Conservation (phyloP, 1,140 invertebrate genomes). For the Agrilus planipennis region DNA sequence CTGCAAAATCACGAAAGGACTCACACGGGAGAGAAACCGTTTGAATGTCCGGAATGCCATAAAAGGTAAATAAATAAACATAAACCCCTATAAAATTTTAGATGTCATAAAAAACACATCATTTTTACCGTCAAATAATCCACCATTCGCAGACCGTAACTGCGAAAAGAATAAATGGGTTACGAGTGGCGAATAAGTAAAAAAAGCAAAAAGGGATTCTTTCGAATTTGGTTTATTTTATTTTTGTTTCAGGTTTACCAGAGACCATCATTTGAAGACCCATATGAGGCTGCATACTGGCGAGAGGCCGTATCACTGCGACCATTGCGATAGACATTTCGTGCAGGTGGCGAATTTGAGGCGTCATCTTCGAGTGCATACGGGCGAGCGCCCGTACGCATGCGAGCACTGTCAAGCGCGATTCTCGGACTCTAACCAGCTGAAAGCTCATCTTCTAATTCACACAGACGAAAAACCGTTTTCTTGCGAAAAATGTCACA, state of each 20-base stretch:
- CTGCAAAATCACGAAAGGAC: constrained; percentile 93
- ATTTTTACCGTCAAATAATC: too few species aligned
- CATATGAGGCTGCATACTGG: constrained; percentile 88
- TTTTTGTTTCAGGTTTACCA: too few species aligned
- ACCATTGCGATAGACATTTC: constrained; percentile 82
- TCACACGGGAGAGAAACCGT: constrained; percentile 93
- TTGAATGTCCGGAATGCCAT: constrained; percentile 88
- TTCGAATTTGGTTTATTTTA: too few species aligned
- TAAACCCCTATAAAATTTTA: too few species aligned
- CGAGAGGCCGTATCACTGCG: constrained; percentile 86
- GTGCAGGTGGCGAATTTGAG: constrained; percentile 91
- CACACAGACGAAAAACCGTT: constrained; percentile 87
- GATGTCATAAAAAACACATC: too few species aligned
- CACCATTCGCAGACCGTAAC: too few species aligned
- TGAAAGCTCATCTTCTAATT: constrained; percentile 82
- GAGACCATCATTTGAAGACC: constrained; percentile 91
- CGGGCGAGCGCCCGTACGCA: constrained; percentile 86
- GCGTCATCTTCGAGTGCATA: constrained; percentile 87
- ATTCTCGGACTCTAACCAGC: constrained; percentile 89
- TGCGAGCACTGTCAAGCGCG: constrained; percentile 79
- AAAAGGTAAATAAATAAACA: too few species aligned
- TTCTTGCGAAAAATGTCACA: constrained; percentile 61
- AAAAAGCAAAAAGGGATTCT: too few species aligned
- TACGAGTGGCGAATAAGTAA: too few species aligned
- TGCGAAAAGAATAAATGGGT: too few species aligned